Conservation (phyloP, 2,797 vertebrate species). For the Scleropages formosus region DNA sequence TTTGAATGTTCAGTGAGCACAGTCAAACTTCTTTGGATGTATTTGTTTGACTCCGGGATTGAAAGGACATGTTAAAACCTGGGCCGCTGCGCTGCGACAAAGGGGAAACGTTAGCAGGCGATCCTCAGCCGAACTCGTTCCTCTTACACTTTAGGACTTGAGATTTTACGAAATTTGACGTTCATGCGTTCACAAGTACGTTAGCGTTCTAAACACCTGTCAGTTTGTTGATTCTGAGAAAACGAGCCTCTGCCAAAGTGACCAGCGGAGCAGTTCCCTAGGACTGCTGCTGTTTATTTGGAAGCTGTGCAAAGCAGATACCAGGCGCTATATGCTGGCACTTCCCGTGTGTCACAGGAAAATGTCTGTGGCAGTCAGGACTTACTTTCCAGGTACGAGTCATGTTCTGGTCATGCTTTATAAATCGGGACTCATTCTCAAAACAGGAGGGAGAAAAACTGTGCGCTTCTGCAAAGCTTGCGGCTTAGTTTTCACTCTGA, state of each 20-base stretch:
- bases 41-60: background rate
- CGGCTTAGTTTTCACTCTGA: too few species aligned
- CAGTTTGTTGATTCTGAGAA: background rate
- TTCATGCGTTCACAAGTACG: background rate
- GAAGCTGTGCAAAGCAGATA: conserved; percentile 15
- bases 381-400: conserved; percentile 40
- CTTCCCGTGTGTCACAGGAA: conserved; percentile 39
- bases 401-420: background rate
- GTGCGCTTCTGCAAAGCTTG: too few species aligned
- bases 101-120: background rate
- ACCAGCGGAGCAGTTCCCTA: background rate
- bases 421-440: too few species aligned
- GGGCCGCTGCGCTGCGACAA: background rate
- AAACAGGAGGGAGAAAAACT: too few species aligned
- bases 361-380: conserved; percentile 11
- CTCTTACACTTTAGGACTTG: too few species aligned
- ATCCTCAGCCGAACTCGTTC: background rate
- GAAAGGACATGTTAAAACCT: background rate
- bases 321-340: conserved; percentile 32
- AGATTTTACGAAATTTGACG: background rate
- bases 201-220: background rate
- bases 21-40: background rate
- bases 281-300: conserved; percentile 5
- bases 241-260: background rate
- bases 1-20: conserved; percentile 16